A percentile compares a stretch with the other conserved stretches of the same genome.
phyloP scores from a whole-genome alignment of 2,113 vertebrate genomes.

The Lutjanus erythropterus region DNA sequence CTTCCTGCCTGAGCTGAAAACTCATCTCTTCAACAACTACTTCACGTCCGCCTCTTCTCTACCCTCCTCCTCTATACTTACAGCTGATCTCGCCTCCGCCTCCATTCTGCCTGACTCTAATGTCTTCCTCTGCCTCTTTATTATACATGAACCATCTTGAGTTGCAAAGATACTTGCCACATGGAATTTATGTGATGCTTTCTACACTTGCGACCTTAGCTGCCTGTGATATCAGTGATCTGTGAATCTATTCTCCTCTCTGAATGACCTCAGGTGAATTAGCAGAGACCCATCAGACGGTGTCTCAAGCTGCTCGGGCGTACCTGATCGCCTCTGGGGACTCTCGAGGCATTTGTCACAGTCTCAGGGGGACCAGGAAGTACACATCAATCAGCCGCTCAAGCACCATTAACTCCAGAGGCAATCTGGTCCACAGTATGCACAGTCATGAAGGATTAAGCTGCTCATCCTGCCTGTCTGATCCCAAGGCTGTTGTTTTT shows the following conservation, averaged over 20 bases:
- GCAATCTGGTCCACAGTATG: slow-evolving; percentile 49
- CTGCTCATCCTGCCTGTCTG: slow-evolving; percentile 1
- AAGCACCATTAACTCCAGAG: slow-evolving; percentile 54
- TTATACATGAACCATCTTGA: not conserved
- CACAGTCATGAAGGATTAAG: slow-evolving; percentile 52
- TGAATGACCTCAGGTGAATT: not conserved
- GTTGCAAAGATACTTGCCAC: not conserved
- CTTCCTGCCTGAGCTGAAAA: not conserved
- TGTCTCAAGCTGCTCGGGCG: slow-evolving; percentile 1
- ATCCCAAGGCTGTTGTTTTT: slow-evolving; percentile 15
- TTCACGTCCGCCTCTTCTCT: not conserved
- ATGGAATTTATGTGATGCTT: not conserved
- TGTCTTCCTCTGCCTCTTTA: slow-evolving; percentile 9
- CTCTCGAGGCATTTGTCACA: slow-evolving; percentile 21
- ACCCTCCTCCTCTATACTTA: not conserved
- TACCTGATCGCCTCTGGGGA: slow-evolving; percentile 34
- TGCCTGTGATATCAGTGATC: not conserved
- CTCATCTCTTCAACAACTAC: not conserved
- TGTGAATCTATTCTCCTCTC: not conserved
- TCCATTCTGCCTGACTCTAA: slow-evolving; percentile 3
- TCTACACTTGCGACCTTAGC: not conserved
- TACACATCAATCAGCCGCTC: slow-evolving; percentile 34
- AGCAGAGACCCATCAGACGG: slow-evolving; percentile 12
- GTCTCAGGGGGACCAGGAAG: slow-evolving; percentile 45
- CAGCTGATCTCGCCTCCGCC: not conserved